Evolutionary conservation across 1,140 invertebrate genomes (phyloP).

Genomic region (Drosophila cardini): DNA sequence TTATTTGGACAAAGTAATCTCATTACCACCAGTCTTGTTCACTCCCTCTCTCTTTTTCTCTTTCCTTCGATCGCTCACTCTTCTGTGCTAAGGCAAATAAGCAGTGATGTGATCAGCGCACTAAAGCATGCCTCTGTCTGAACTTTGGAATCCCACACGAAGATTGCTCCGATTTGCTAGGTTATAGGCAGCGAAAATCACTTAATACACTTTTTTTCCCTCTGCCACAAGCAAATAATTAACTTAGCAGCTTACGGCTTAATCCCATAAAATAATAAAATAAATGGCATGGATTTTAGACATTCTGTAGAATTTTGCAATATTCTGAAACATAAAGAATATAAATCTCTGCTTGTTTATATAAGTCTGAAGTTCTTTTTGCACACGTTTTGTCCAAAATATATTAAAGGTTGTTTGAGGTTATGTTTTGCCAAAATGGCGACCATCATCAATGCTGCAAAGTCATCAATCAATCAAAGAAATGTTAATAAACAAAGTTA

Average conservation of each 20-base stretch:
- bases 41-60: conserved; percentile 4
- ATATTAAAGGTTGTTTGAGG: conserved; percentile 26
- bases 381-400: conserved; percentile 22
- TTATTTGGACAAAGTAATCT: conserved; percentile 34
- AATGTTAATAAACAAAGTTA: not conserved
- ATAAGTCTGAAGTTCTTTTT: conserved; percentile 11
- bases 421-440: conserved; percentile 42
- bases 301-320: conserved; percentile 23
- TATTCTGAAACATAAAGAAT: not conserved
- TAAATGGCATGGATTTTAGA: conserved; percentile 21
- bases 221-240: conserved; percentile 28
- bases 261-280: not conserved
- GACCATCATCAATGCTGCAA: not conserved
- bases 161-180: conserved; percentile 60
- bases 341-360: not conserved
- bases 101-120: conserved; percentile 57
- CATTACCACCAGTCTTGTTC: conserved; percentile 16
- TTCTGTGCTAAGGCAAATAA: conserved; percentile 12
- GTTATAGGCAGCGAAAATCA: conserved; percentile 51
- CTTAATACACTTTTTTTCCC: conserved; percentile 37
- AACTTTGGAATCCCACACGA: conserved; percentile 71
- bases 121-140: conserved; percentile 61
- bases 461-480: conserved; percentile 6
- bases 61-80: conserved; percentile 14
- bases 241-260: not conserved